Conservation (phyloP, 2,888 invertebrate species). For the Azorinus chamasolen region DNA sequence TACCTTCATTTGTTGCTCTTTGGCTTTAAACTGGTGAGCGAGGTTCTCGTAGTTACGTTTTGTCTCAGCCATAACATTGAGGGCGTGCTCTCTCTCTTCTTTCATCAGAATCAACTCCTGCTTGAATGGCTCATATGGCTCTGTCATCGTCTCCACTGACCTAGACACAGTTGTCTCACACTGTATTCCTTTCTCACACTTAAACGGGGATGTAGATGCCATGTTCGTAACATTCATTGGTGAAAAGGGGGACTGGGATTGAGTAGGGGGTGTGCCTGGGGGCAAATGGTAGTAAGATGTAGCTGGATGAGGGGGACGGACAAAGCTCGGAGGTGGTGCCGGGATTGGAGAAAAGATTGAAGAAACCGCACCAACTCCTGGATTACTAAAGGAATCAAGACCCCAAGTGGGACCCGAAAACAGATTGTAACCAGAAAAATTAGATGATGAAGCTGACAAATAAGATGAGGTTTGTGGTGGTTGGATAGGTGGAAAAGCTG, state of each 20-base stretch:
- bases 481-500: too few species aligned
- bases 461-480: not conserved
- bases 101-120: slow-evolving; percentile 43
- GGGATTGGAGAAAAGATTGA: not conserved
- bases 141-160: slow-evolving; percentile 57
- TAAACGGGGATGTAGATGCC: too few species aligned
- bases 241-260: too few species aligned
- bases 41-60: slow-evolving; percentile 39
- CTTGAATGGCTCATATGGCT: slow-evolving; percentile 62
- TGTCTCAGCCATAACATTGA: slow-evolving; percentile 19
- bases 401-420: slow-evolving; percentile 58
- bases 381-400: slow-evolving; percentile 27
- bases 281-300: slow-evolving; percentile 32
- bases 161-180: slow-evolving; percentile 7
- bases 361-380: not conserved
- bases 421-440: slow-evolving; percentile 50
- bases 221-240: too few species aligned
- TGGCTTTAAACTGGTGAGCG: slow-evolving; percentile 34
- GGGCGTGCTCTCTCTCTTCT: slow-evolving; percentile 44
- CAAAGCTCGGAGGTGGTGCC: slow-evolving; percentile 15
- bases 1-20: slow-evolving; percentile 58
- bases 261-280: not conserved
- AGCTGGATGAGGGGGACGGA: slow-evolving; percentile 46
- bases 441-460: slow-evolving; percentile 25
- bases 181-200: too few species aligned